Percentiles rank a stretch among this genome's conserved stretches.
These are phyloP conservation scores for Heloderma charlesbogerti DNA, from an alignment of 2,113 vertebrate genomes.

Conservation along the genomic window DNA sequence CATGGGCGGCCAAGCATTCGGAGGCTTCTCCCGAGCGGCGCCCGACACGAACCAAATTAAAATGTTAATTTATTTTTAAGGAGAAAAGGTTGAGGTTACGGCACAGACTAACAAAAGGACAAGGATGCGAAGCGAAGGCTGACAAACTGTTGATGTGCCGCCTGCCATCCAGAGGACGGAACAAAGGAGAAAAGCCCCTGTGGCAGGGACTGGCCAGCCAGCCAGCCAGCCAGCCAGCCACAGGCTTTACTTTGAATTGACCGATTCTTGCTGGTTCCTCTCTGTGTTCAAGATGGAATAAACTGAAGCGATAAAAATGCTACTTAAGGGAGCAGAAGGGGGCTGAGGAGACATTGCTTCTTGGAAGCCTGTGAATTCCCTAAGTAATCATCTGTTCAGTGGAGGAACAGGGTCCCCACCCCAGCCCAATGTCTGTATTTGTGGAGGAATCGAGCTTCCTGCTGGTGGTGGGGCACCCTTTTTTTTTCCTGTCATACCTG, in stretches of 20 bases:
- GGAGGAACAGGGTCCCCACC: not conserved
- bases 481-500: not conserved
- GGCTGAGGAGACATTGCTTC: constrained; percentile 29
- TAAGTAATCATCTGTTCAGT: not conserved
- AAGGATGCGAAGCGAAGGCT: constrained; percentile 49
- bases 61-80: constrained; percentile 33
- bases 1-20: constrained; percentile 45
- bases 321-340: constrained; percentile 49
- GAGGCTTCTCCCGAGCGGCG: not conserved
- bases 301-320: constrained; percentile 39
- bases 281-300: constrained; percentile 27
- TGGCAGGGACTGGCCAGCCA: not conserved
- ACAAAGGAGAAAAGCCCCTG: not conserved
- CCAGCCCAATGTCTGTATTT: not conserved
- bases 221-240: constrained; percentile 33
- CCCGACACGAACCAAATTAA: constrained; percentile 42
- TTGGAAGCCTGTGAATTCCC: not conserved
- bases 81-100: constrained; percentile 44
- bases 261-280: constrained; percentile 43
- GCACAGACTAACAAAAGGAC: constrained; percentile 19
- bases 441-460: not conserved
- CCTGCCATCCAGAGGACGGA: not conserved
- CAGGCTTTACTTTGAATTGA: constrained; percentile 50
- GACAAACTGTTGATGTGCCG: constrained; percentile 42
- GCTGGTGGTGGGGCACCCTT: too few relatives aligned